Evolutionary conservation across 2,113 vertebrate genomes (phyloP), one percentile per base, ranked within the genome.

Genomic region (Xiphorhynchus elegans): DNA sequence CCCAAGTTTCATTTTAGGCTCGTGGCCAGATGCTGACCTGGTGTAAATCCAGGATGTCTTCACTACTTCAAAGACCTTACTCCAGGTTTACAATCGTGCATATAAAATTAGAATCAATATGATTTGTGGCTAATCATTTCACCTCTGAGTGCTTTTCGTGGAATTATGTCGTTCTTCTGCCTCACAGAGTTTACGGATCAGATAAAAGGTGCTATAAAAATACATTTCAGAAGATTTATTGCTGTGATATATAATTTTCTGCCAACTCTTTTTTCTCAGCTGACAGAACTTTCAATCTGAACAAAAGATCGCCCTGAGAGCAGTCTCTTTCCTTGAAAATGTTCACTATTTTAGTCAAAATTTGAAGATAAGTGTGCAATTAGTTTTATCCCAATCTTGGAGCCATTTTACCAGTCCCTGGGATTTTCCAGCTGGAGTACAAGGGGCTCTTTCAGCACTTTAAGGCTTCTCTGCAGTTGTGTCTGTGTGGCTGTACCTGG

Each of bases 151-250:
- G 67, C 75, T 90, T 66, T 63, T 67, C 10, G 23, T 73, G 59
- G 50, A 90, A 91, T 28, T 6, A 85, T 67, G 90, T 91, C 14
- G 0, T 58, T 89, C 23, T 91, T 93, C 87, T 85, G 89, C 87
- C 75, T 91, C 84, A 39, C 18, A 11, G 78, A 91, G 63, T 70
- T 92, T 77, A 77, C 2, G 10, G n/a, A 88, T 94, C 90, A 93
- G 95, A 92, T 94, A 94, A 93, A 91, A 93, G 39, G 28, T 93
- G 82, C 68, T 94, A 70, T 79, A 87, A 93, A 94, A 94, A 93
- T 56, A 85, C 82, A 74, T 70, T 90, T 91, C 37, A 70, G 82
- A 81, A 88, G 68, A 93, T 90, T 92, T 95, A 92, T 28, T 52
- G 49, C 90, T 67, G 79, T 44, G 44, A 55, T 72, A 84, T 35